Percentiles rank a stretch among this genome's conserved stretches.
phyloP scores from a whole-genome alignment of 2,797 vertebrate genomes.

The Heliangelus exortis region DNA sequence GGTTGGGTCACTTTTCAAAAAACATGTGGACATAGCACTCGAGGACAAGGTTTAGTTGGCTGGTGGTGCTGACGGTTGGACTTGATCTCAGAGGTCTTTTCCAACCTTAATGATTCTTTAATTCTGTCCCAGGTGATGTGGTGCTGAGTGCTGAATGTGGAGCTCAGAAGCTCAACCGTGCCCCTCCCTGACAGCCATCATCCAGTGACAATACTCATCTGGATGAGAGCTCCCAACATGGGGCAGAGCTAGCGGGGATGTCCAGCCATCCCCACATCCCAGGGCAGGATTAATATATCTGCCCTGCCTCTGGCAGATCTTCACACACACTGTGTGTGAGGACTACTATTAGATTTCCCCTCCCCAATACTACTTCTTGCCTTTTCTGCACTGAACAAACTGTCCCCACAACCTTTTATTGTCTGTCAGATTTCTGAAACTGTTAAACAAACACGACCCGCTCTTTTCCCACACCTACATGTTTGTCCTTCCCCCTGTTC shows the following conservation, averaged over 20 bases:
- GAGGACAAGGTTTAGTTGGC: too few relatives aligned
- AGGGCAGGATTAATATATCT: neutral
- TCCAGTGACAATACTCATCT: neutral
- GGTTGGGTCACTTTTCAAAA: too few relatives aligned
- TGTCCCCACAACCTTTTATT: conserved; percentile 17
- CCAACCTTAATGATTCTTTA: too few relatives aligned
- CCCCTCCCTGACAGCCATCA: neutral
- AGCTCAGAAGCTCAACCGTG: neutral
- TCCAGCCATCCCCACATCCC: accelerated
- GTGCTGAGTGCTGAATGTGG: neutral
- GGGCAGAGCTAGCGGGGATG: neutral
- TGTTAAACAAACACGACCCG: neutral
- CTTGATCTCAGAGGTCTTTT: too few relatives aligned
- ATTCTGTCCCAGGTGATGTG: neutral
- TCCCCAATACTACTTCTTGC: neutral
- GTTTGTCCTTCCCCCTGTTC: neutral
- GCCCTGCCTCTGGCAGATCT: neutral
- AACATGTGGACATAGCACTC: too few relatives aligned
- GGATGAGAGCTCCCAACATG: accelerated
- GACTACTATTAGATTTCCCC: neutral
- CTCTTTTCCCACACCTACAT: neutral
- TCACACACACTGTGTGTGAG: neutral
- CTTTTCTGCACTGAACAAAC: neutral
- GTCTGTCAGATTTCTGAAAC: neutral
- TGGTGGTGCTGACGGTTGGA: too few relatives aligned